These are phyloP conservation scores for Limnodromus scolopaceus DNA, from an alignment of 2,797 vertebrate species.

Conservation along the genomic window DNA sequence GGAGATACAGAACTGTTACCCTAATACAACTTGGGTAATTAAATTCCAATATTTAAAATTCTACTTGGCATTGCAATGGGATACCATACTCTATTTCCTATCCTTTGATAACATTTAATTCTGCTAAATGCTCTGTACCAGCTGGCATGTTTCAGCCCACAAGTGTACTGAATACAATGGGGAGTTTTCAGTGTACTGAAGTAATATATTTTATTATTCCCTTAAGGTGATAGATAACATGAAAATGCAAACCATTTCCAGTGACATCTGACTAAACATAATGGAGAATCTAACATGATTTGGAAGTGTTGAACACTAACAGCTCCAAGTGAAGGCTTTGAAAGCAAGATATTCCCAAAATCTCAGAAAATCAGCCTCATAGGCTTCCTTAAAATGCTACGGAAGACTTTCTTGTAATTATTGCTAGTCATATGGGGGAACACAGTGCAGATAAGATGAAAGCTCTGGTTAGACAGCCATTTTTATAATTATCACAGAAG, in stretches of 20 bases:
- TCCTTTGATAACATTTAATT: neutral
- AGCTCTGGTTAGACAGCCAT: neutral
- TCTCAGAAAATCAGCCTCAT: neutral
- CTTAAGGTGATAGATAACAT: neutral
- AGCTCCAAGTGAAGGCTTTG: neutral
- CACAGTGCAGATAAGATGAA: neutral
- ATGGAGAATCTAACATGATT: neutral
- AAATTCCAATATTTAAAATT: slow-evolving; percentile 42
- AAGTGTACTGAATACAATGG: neutral
- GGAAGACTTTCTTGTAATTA: neutral
- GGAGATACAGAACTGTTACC: slow-evolving; percentile 1
- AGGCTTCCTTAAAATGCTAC: neutral
- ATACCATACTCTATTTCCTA: neutral
- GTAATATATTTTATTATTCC: neutral
- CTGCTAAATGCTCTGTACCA: neutral
- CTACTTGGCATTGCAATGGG: neutral
- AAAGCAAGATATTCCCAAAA: neutral
- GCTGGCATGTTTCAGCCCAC: neutral
- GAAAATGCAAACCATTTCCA: neutral
- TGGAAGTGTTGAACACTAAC: neutral
- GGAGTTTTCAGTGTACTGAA: neutral
- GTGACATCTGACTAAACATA: neutral
- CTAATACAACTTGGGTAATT: slow-evolving; percentile 17
- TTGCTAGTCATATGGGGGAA: neutral
- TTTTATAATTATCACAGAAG: neutral